Conservation (phyloP, 2,113 vertebrate genomes). For the Neomonachus schauinslandi region DNA sequence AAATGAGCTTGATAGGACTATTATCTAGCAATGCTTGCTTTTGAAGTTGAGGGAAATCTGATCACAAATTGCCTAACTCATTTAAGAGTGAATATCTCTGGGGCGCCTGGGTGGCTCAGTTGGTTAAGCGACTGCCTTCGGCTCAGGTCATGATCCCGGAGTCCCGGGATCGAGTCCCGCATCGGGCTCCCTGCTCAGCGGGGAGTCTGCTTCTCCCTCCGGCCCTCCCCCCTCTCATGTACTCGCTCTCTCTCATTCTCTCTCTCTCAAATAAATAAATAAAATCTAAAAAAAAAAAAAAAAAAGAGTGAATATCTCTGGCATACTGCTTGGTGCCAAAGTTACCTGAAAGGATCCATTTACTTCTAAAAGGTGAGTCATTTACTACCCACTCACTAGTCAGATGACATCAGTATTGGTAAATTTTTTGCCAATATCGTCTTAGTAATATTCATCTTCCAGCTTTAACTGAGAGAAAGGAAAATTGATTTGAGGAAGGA, state of each 20-base stretch:
- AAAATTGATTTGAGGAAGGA: not conserved
- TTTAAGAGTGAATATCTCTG: not conserved
- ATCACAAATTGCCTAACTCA: not conserved
- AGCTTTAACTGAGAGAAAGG: not conserved
- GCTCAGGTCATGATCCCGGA: no score
- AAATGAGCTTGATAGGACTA: not conserved
- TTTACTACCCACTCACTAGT: not conserved
- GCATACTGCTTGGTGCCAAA: not conserved
- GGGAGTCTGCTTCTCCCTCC: no score
- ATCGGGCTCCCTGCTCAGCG: no score
- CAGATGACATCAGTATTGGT: not conserved
- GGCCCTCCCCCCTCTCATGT: no score
- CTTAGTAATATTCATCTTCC: not conserved
- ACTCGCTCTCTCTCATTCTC: no score
- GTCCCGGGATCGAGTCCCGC: no score
- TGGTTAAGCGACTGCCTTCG: no score
- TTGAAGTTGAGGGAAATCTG: not conserved
- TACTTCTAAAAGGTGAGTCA: constrained; percentile 20
- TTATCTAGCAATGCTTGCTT: not conserved
- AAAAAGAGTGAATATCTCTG: not conserved
- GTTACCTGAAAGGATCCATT: not conserved
- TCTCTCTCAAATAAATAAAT: no score
- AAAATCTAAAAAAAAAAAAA: no score
- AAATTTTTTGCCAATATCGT: not conserved
- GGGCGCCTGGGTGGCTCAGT: no score